phyloP scores from a whole-genome alignment of 2,113 vertebrate species.

The Chroicocephalus ridibundus region DNA sequence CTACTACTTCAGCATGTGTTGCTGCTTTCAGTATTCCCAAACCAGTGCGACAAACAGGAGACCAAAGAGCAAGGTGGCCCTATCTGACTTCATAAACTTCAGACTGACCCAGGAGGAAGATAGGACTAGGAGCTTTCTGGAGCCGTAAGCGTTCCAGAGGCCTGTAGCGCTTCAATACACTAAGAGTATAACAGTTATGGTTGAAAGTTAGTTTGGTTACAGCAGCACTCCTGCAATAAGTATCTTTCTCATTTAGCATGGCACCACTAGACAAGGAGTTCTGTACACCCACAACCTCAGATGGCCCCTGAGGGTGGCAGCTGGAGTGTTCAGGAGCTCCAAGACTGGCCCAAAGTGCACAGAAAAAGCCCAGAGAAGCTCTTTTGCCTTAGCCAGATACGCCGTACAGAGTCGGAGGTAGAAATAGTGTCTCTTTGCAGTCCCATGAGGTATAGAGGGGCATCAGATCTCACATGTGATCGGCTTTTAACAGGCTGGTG shows the following conservation, averaged over 20 bases:
- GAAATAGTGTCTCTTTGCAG: not conserved
- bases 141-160: not conserved
- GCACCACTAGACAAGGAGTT: not conserved
- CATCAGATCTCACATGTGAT: not conserved
- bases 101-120: not conserved
- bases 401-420: fast-evolving
- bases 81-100: not conserved
- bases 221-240: not conserved
- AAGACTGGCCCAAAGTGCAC: not conserved
- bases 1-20: not conserved
- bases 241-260: not conserved
- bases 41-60: not conserved
- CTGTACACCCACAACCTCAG: not conserved
- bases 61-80: not conserved
- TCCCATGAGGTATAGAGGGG: not conserved
- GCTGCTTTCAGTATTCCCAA: not conserved
- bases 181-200: not conserved
- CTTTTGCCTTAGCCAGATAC: not conserved
- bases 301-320: not conserved
- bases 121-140: not conserved
- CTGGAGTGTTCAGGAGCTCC: not conserved
- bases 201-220: not conserved
- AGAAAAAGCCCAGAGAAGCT: not conserved
- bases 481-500: not conserved
- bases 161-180: not conserved